Base-by-base conservation (phyloP, 2,888 invertebrate genomes). In the Andrena camellia region DNA sequence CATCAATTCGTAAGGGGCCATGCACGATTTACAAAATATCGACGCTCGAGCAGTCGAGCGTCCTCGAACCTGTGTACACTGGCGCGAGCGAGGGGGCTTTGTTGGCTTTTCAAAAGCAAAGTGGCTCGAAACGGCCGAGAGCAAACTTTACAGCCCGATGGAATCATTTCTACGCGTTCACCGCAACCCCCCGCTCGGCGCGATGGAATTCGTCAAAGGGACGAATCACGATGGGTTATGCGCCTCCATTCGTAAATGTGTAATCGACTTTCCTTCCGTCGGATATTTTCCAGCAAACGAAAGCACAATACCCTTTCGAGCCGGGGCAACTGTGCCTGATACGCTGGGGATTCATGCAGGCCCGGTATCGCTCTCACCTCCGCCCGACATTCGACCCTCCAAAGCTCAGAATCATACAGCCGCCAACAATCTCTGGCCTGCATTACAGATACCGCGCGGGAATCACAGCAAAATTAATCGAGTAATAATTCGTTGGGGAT, bases 381-480 rank as follows among this genome's bases (percentile, higher is more conserved):
- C 29, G 13, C 31, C 0, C 29, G 64, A 57, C 57, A 59, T n/a
- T 35, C 64, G 29, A n/a, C 7, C 20, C 42, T 5, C 26, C 20
- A 8, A 68, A 50, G 26, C 64, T 29, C 26, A 13, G 26, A 50
- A 66, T 59, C 48, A 29, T 52, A n/a, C 23, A 3, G 35, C 23
- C 42, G 52, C 26, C 29, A 60, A 59, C 50, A 13, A 70, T 69
- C 54, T 17, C 57, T 31, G 54, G 50, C 35, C 23, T n/a, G 62
- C 42, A 31, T 67, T 29, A 23, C 8, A 35, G 71, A 67, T 57
- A 42, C 59, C 54, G 31, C 7, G 50, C 2, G 26, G 20, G 60
- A 69, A 66, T 73, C 81, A 52, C 70, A 13, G 48, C 50, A 20
- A 52, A 77, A 84, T 84, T 84, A 82, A 84, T 84, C 84, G 78